These are phyloP conservation scores for Ptychobarbus kaznakovi DNA, from an alignment of 2,797 vertebrate species.

Conservation along the genomic window DNA sequence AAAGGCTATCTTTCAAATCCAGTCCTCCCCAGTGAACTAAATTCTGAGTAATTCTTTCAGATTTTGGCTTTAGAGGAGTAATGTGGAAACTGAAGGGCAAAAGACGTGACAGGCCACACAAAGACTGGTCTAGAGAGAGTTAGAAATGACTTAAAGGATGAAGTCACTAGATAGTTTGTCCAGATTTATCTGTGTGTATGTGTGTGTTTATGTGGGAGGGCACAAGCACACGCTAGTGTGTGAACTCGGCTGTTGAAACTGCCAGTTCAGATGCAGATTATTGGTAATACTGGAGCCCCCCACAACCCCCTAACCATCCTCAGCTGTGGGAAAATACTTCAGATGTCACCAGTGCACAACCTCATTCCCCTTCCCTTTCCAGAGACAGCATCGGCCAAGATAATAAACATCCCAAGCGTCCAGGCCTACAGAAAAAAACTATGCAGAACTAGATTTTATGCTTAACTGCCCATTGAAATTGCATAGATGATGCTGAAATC, in stretches of 20 bases:
- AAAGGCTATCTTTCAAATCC: not conserved
- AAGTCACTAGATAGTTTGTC: slow-evolving; percentile 52
- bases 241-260: slow-evolving; percentile 37
- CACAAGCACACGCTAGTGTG: slow-evolving; percentile 19
- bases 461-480: slow-evolving; percentile 7
- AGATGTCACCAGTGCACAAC: slow-evolving; percentile 69
- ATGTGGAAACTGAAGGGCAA: slow-evolving; percentile 9
- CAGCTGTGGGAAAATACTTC: slow-evolving; percentile 77
- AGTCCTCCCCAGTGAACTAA: not conserved
- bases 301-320: slow-evolving; percentile 55
- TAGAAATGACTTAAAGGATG: slow-evolving; percentile 44
- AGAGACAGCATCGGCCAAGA: slow-evolving; percentile 66
- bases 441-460: not conserved
- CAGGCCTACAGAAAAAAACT: slow-evolving; percentile 28
- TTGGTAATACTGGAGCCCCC: slow-evolving; percentile 29
- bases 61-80: slow-evolving; percentile 10
- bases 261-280: slow-evolving; percentile 29
- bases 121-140: slow-evolving; percentile 32
- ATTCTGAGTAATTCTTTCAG: not conserved
- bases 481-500: not conserved
- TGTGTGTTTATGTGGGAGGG: not conserved
- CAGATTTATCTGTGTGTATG: slow-evolving; percentile 7
- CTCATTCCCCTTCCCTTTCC: slow-evolving; percentile 59
- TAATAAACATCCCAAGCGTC: slow-evolving; percentile 57
- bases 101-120: slow-evolving; percentile 23